A percentile compares a stretch with the other conserved stretches of the same genome.
These are phyloP conservation scores for Kradibia gibbosae DNA, from an alignment of 1,140 invertebrate species.

Conservation along the genomic window DNA sequence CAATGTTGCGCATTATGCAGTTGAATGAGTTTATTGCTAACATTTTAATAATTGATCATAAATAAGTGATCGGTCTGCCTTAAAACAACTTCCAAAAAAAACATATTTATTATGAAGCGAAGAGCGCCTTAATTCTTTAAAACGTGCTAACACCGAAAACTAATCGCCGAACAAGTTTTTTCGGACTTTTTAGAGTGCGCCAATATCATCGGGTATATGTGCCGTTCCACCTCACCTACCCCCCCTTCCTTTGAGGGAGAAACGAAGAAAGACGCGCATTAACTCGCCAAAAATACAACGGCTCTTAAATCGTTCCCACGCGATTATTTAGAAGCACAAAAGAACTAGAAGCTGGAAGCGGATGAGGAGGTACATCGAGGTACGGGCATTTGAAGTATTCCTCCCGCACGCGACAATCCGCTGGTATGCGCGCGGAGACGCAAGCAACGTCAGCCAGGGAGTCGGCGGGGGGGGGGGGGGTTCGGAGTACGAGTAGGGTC, in stretches of 20 bases:
- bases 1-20: too few species aligned
- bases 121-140: background rate
- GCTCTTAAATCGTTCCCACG: slow-evolving; percentile 29
- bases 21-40: too few species aligned
- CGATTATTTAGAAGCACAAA: slow-evolving; percentile 11
- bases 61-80: too few species aligned
- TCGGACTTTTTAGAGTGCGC: background rate
- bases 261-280: slow-evolving; percentile 16
- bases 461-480: background rate
- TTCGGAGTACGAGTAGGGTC: too few species aligned
- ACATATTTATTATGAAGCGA: background rate
- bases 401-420: slow-evolving; percentile 40
- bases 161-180: background rate
- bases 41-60: too few species aligned
- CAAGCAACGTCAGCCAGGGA: background rate
- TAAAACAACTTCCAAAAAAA: too few species aligned
- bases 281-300: slow-evolving; percentile 8
- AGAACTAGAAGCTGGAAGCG: background rate
- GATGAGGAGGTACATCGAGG: background rate
- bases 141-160: background rate
- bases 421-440: slow-evolving; percentile 3
- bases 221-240: background rate
- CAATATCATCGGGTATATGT: background rate
- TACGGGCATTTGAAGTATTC: slow-evolving; percentile 25
- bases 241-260: too few species aligned